Base-by-base conservation (phyloP, 2,888 invertebrate species). In the Apantesis nais region DNA sequence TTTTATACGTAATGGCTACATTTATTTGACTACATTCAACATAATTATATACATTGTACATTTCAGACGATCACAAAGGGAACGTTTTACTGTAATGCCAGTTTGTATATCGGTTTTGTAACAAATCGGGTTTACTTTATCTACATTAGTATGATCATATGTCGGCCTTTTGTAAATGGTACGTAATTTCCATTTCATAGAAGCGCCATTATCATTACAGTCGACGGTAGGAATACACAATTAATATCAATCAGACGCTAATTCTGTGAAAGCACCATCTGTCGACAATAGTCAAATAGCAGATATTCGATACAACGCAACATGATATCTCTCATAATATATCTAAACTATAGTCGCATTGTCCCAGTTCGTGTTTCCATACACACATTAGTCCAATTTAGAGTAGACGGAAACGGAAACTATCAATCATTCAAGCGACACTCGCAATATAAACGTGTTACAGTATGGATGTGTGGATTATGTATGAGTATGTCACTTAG, bases 341-440 rank as follows among this genome's bases (percentile, higher is more conserved):
- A 70, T 31, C 71, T 67, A 74, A 73, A 75, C 74, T 74, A 79
- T 68, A 70, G 71, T 74, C 62, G 71, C 62, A 78, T 78, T 76
- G 76, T 75, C 77, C 83, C 72, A 85, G 77, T 85, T 83, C 69
- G 73, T 77, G 80, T 79, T 75, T 75, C 79, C 78, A 80, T 80
- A 85, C 83, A 82, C 75, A 82, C 83, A 86, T 87, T 86, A 86
- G 83, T 83, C 82, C 86, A 88, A 89, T 88, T 88, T 85, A 85
- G 84, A 86, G 80, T 78, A 84, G 82, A 80, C 81, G 80, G 85
- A 84, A 82, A 78, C 85, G 89, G 90, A 89, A 87, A 83, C 85
- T 80, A 90, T 90, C 88, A 87, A 90, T 90, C 90, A 90, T 85
- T 64, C 61, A 71, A 63, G 78, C 78, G 89, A 90, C 90, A 88